Conservation (phyloP, 2,888 invertebrate species). For the Philaethria dido region DNA sequence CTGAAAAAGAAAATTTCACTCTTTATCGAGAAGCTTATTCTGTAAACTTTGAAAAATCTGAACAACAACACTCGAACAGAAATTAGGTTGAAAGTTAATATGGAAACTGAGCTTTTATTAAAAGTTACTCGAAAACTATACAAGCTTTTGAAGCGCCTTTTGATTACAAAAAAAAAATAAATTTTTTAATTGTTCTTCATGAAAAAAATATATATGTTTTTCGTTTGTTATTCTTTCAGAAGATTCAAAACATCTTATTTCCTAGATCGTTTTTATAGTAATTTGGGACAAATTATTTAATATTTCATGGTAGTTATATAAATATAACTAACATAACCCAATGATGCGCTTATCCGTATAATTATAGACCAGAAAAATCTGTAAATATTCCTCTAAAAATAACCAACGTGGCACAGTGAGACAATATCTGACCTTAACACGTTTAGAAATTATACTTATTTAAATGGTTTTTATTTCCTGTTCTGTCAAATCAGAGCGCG, state of each 20-base stretch:
- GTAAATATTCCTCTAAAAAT: too few relatives aligned
- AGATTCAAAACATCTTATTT: neutral
- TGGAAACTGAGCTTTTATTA: constrained; percentile 7
- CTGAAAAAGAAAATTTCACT: constrained; percentile 59
- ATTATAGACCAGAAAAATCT: too few relatives aligned
- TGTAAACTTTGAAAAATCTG: neutral
- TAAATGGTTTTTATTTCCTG: too few relatives aligned
- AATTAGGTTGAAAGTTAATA: constrained; percentile 14
- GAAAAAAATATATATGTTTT: neutral
- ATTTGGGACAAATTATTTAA: too few relatives aligned
- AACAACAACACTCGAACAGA: constrained; percentile 4
- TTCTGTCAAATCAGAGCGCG: too few relatives aligned
- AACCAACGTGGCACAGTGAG: too few relatives aligned
- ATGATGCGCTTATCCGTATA: too few relatives aligned
- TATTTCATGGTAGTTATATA: too few relatives aligned
- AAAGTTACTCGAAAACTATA: constrained; percentile 7
- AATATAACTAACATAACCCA: too few relatives aligned
- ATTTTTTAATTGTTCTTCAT: neutral
- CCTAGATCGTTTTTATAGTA: too few relatives aligned
- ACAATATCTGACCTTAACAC: too few relatives aligned
- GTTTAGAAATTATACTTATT: too few relatives aligned
- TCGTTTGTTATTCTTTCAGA: neutral
- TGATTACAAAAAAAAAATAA: constrained; percentile 13
- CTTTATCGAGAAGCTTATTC: constrained; percentile 5
- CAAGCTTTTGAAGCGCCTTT: neutral